Conservation (phyloP, 2,797 vertebrate species). For the Muraenolepis orangiensis region DNA sequence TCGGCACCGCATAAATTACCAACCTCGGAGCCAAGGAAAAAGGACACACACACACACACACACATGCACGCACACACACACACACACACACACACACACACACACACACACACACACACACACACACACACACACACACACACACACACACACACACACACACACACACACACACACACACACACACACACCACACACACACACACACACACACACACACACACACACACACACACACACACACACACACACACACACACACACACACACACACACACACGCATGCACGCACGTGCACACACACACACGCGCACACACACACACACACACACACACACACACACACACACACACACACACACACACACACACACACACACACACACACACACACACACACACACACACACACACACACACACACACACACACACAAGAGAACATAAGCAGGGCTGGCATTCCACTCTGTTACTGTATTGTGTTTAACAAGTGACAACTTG, state of each 20-base stretch:
- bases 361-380: neutral
- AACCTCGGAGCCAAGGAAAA: slow-evolving; percentile 23
- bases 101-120: neutral
- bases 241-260: too few relatives aligned
- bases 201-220: neutral
- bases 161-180: neutral
- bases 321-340: neutral
- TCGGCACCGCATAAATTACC: slow-evolving; percentile 59
- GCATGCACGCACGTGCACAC: neutral
- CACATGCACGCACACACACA: neutral
- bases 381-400: too few relatives aligned
- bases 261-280: slow-evolving; percentile 9
- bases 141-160: too few relatives aligned
- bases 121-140: neutral
- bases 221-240: neutral
- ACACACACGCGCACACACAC: too few relatives aligned
- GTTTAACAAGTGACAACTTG: slow-evolving; percentile 69
- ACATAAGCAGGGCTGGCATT: slow-evolving; percentile 44
- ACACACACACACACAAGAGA: neutral
- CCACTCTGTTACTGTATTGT: slow-evolving; percentile 60
- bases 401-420: neutral
- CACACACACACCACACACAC: neutral
- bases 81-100: neutral
- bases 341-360: neutral
- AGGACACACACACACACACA: slow-evolving; percentile 20